Evolutionary conservation across 2,888 invertebrate species (phyloP).

Genomic region (Carpatolechia fugitivella): DNA sequence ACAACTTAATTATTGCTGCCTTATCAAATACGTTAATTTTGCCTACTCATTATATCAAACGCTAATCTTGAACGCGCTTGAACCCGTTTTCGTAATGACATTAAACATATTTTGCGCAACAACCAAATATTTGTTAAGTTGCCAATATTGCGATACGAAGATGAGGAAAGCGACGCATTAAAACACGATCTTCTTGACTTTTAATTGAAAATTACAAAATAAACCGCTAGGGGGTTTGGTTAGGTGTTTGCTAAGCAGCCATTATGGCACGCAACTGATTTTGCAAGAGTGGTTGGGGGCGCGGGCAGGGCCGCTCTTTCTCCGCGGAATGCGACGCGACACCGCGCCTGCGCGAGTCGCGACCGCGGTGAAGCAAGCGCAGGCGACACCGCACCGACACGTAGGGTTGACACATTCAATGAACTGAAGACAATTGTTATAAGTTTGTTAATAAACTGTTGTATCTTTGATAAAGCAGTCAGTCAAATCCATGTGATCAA

Average conservation of each 20-base stretch:
- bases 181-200: slow-evolving; percentile 56
- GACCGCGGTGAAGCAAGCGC: slow-evolving; percentile 16
- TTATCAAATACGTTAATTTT: background rate
- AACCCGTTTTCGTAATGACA: slow-evolving; percentile 14
- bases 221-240: slow-evolving; percentile 47
- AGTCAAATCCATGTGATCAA: too few relatives aligned
- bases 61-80: slow-evolving; percentile 8
- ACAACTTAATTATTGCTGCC: background rate
- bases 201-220: slow-evolving; percentile 65
- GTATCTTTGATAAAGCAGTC: too few relatives aligned
- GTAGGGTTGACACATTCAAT: slow-evolving; percentile 3
- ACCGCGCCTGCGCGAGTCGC: slow-evolving; percentile 15
- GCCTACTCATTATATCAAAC: background rate
- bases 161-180: slow-evolving; percentile 44
- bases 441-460: too few relatives aligned
- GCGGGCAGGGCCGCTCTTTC: slow-evolving; percentile 63
- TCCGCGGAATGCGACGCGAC: slow-evolving; percentile 55
- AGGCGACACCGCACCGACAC: slow-evolving; percentile 16
- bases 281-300: slow-evolving; percentile 45
- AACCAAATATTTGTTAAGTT: slow-evolving; percentile 34
- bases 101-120: slow-evolving; percentile 19
- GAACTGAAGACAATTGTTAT: background rate
- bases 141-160: slow-evolving; percentile 41
- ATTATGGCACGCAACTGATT: slow-evolving; percentile 48
- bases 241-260: slow-evolving; percentile 53